Conservation (phyloP, 2,113 vertebrate species). For the Damaliscus lunatus region DNA sequence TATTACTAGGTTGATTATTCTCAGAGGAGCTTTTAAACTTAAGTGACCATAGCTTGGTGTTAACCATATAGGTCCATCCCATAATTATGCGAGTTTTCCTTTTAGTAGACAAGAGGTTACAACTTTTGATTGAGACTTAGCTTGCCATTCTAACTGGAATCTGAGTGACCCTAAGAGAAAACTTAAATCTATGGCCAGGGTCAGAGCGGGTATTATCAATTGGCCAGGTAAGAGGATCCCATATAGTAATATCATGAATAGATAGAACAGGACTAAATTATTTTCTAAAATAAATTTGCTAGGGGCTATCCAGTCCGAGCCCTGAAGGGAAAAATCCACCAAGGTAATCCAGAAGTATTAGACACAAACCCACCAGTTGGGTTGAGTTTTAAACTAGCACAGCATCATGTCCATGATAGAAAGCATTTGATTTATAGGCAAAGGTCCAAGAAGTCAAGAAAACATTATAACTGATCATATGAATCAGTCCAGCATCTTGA, state of each 20-base stretch:
- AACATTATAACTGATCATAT: neutral
- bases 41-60: neutral
- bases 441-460: neutral
- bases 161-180: neutral
- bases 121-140: neutral
- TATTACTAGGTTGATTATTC: neutral
- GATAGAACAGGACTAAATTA: neutral
- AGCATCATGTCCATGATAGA: neutral
- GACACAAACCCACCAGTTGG: neutral
- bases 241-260: neutral
- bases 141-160: neutral
- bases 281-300: neutral
- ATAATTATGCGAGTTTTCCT: neutral
- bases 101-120: neutral
- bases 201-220: neutral
- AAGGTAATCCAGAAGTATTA: neutral
- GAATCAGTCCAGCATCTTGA: neutral
- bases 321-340: neutral
- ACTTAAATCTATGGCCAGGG: neutral
- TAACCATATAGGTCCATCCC: neutral
- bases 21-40: neutral
- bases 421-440: neutral
- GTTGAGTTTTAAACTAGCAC: neutral
- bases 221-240: neutral
- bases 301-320: neutral